Evolutionary conservation across 2,888 invertebrate species (phyloP), one percentile per base, ranked within the genome.

Genomic region (Eutolmus rufibarbis): DNA sequence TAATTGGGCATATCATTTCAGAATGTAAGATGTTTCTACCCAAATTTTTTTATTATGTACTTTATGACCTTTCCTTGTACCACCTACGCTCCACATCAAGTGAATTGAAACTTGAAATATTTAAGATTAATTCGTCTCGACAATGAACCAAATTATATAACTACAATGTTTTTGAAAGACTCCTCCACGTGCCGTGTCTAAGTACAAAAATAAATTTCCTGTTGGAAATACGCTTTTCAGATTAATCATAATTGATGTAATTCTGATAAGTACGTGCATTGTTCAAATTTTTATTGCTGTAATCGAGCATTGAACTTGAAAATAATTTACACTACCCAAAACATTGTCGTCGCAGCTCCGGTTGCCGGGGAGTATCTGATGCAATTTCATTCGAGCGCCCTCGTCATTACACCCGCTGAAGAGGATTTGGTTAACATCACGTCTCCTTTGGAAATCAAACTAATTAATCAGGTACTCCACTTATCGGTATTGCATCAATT

Each of bases 401-500:
- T 23, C 66, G 56, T 66, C 66, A 28, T 66, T 66, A 51, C 66
- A 12, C 12, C 23, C 66, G 12, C 19, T 66, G 7, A 9, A 66
- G 28, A 19, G 23, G 66, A 19, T 66, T 66, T 28, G 23, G 12
- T 66, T 66, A 66, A 23, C 23, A 23, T 66, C 66, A 66, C 66
- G 66, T 66, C 66, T 66, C 23, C 3, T 66, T 66, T 28, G 0
- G 28, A 66, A 66, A 66, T 66, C 66, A 66, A 66, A 66, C 66
- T 66, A 66, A 66, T 66, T 79, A 79, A 46, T 51, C 79, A 28
- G 51, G 43, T 79, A 79, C 46, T 79, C 79, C 56, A 40, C 51
- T 46, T 79, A 79, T 79, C 79, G 51, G 51, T 31, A 79, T 51
- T 79, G 46, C 51, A 46, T 79, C 79, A 79, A 79, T 79, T 46